phyloP scores from a whole-genome alignment of 2,113 vertebrate genomes.

The Chloroceryle aenea region DNA sequence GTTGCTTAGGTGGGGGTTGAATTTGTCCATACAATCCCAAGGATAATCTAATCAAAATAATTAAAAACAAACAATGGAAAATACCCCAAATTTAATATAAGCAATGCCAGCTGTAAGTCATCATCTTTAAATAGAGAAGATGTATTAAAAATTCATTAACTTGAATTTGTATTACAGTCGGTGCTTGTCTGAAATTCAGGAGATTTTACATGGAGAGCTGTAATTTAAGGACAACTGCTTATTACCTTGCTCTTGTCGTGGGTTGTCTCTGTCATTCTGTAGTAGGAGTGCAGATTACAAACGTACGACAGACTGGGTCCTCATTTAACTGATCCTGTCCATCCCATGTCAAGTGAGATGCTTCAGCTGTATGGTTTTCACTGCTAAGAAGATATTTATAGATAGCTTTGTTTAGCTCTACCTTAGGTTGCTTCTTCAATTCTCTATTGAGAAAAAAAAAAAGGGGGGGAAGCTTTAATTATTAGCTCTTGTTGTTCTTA shows the following conservation, averaged over 20 bases:
- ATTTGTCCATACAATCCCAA: conserved; percentile 51
- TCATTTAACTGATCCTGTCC: conserved; percentile 64
- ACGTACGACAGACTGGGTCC: conserved; percentile 37
- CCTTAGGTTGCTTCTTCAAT: conserved; percentile 62
- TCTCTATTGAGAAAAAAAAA: conserved; percentile 60
- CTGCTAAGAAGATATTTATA: conserved; percentile 60
- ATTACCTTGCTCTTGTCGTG: conserved; percentile 63
- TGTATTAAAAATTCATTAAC: conserved; percentile 70
- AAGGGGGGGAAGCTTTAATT: conserved; percentile 72
- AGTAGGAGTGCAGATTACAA: conserved; percentile 48
- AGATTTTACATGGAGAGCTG: conserved; percentile 52
- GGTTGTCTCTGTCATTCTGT: conserved; percentile 5
- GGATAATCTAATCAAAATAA: conserved; percentile 73
- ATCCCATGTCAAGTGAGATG: conserved; percentile 50
- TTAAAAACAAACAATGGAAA: conserved; percentile 74
- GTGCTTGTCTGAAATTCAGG: conserved; percentile 60
- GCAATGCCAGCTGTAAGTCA: conserved; percentile 67
- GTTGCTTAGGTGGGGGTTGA: conserved; percentile 49
- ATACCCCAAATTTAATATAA: conserved; percentile 74
- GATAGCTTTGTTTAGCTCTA: conserved; percentile 56
- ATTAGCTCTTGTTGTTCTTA: conserved; percentile 78
- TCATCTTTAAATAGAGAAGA: conserved; percentile 67
- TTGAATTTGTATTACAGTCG: conserved; percentile 70
- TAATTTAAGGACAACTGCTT: conserved; percentile 62
- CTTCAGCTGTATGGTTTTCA: conserved; percentile 59